Conservation (phyloP, 1,140 invertebrate species). For the Orussus abietinus region DNA sequence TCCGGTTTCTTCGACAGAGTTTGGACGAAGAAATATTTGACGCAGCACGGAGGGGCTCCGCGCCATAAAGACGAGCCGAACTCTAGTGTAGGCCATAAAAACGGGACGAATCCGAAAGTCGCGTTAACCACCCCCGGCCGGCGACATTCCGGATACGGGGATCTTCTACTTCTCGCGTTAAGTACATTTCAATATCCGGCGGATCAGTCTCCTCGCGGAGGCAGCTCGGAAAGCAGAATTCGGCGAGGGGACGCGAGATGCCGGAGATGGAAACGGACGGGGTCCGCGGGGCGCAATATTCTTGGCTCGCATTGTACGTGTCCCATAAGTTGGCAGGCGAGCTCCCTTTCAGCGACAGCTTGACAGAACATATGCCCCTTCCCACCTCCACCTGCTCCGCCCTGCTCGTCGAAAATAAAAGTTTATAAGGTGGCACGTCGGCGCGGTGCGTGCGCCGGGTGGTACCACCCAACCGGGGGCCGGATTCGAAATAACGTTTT, state of each 20-base stretch:
- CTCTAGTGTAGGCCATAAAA: too few relatives aligned
- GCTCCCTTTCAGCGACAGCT: conserved; percentile 48
- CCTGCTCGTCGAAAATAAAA: conserved; percentile 37
- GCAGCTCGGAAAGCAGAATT: background rate
- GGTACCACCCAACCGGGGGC: conserved; percentile 28
- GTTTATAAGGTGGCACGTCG: conserved; percentile 34
- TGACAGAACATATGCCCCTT: conserved; percentile 49
- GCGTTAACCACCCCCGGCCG: too few relatives aligned
- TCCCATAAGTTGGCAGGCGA: conserved; percentile 49
- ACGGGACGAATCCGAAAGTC: too few relatives aligned
- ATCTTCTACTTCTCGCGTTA: conserved; percentile 21
- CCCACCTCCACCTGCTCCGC: conserved; percentile 13
- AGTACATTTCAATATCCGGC: conserved; percentile 39
- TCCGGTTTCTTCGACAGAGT: too few relatives aligned
- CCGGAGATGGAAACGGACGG: conserved; percentile 5
- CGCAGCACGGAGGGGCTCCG: too few relatives aligned
- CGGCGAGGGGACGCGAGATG: conserved; percentile 10
- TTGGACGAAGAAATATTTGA: too few relatives aligned
- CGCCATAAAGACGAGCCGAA: too few relatives aligned
- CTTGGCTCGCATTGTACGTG: conserved; percentile 46
- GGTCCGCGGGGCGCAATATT: conserved; percentile 41
- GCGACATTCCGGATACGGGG: background rate
- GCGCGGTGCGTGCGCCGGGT: too few relatives aligned
- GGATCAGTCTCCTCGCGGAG: conserved; percentile 16
- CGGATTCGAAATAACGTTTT: conserved; percentile 43